Percentiles rank a stretch among this genome's conserved stretches.
Evolutionary conservation across 1,140 invertebrate genomes (phyloP).

Genomic region (Eumeta japonica): DNA sequence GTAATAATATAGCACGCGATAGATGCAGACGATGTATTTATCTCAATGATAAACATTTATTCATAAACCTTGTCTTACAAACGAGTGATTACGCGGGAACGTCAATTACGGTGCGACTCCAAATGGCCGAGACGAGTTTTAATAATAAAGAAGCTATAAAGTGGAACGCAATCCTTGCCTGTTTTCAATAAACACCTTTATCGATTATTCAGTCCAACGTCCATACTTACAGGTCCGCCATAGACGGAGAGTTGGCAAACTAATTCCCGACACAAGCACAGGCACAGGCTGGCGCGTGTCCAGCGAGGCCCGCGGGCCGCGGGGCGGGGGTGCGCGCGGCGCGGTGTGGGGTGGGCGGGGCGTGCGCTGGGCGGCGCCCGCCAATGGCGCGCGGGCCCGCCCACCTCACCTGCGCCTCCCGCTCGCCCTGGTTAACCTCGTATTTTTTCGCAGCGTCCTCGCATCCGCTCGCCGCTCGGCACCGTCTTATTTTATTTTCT

Average conservation of each 20-base stretch:
- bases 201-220: constrained; percentile 55
- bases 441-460: constrained; percentile 50
- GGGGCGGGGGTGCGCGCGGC: constrained; percentile 21
- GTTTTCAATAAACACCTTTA: constrained; percentile 58
- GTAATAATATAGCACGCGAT: too few species aligned
- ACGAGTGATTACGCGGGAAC: too few species aligned
- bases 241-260: constrained; percentile 56
- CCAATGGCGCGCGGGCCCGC: constrained; percentile 45
- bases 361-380: constrained; percentile 46
- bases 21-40: too few species aligned
- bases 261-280: constrained; percentile 55
- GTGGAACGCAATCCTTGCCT: constrained; percentile 45
- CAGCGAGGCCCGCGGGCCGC: constrained; percentile 39
- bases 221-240: constrained; percentile 55
- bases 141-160: constrained; percentile 55
- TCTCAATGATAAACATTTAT: too few species aligned
- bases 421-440: constrained; percentile 44
- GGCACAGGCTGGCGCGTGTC: constrained; percentile 45
- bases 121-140: constrained; percentile 47
- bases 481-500: constrained; percentile 57
- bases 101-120: too few species aligned
- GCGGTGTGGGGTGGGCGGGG: constrained; percentile 26
- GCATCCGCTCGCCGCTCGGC: constrained; percentile 42
- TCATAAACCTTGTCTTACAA: too few species aligned
- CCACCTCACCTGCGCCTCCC: constrained; percentile 51